Percentiles rank a stretch among this genome's conserved stretches.
phyloP scores from a whole-genome alignment of 1,140 invertebrate species.

The Aporrectodea caliginosa region DNA sequence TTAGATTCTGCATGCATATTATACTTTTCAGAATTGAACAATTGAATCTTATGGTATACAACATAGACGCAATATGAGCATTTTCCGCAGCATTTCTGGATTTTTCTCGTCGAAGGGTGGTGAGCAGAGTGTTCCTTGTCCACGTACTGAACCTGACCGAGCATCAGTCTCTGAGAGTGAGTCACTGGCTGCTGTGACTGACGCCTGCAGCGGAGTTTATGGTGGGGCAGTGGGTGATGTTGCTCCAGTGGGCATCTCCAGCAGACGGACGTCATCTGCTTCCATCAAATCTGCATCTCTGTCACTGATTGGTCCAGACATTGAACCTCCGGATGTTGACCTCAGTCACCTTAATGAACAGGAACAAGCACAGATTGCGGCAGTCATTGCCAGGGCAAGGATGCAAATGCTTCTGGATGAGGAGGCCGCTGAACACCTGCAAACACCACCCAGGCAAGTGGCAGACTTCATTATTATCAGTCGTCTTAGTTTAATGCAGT shows the following conservation, averaged over 20 bases:
- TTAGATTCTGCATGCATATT: too few species aligned
- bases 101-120: conserved; percentile 14
- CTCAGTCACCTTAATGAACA: conserved; percentile 63
- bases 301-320: background rate
- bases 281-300: background rate
- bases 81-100: conserved; percentile 22
- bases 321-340: conserved; percentile 56
- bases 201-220: background rate
- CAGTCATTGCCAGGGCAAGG: conserved; percentile 63
- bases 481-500: background rate
- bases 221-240: background rate
- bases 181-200: background rate
- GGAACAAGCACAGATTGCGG: conserved; percentile 62
- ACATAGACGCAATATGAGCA: background rate
- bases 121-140: background rate
- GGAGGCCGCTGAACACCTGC: too few species aligned
- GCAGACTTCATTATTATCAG: background rate
- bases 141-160: background rate
- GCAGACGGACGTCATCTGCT: background rate
- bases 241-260: background rate
- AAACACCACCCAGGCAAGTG: background rate
- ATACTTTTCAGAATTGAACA: too few species aligned
- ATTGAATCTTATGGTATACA: background rate
- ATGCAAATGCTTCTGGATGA: conserved; percentile 46
- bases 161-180: background rate